These are phyloP conservation scores for Macrobrachium rosenbergii DNA, from an alignment of 1,140 invertebrate species.

Conservation along the genomic window DNA sequence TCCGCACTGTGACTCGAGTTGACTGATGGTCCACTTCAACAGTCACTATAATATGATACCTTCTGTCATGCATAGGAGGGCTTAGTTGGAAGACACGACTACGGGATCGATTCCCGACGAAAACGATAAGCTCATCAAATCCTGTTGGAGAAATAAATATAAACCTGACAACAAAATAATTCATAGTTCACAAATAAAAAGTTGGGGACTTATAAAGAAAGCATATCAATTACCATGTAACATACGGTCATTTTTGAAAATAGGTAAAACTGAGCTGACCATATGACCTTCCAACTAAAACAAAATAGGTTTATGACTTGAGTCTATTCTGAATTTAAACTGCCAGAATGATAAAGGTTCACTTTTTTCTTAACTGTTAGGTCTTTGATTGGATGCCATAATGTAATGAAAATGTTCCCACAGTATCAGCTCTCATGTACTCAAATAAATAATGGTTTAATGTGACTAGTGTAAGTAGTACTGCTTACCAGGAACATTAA, in stretches of 20 bases:
- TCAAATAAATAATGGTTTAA: no score
- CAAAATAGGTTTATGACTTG: no score
- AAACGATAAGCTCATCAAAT: constrained; percentile 62
- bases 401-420: no score
- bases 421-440: no score
- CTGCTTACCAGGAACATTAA: constrained; percentile 48
- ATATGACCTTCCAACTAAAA: neutral
- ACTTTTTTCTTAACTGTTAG: no score
- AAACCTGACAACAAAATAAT: neutral
- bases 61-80: constrained; percentile 59
- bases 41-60: constrained; percentile 80
- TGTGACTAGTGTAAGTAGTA: no score
- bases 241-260: neutral
- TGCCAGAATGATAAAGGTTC: no score
- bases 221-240: neutral
- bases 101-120: constrained; percentile 58
- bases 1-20: constrained; percentile 78
- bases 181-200: neutral
- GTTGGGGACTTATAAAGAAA: neutral
- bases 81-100: constrained; percentile 59
- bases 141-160: constrained; percentile 34
- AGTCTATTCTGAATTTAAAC: no score
- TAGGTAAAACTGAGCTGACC: neutral
- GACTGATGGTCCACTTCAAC: constrained; percentile 76
- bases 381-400: no score